Evolutionary conservation across 2,113 vertebrate species (phyloP), one percentile per base, ranked within the genome.

Genomic region (Puma concolor): DNA sequence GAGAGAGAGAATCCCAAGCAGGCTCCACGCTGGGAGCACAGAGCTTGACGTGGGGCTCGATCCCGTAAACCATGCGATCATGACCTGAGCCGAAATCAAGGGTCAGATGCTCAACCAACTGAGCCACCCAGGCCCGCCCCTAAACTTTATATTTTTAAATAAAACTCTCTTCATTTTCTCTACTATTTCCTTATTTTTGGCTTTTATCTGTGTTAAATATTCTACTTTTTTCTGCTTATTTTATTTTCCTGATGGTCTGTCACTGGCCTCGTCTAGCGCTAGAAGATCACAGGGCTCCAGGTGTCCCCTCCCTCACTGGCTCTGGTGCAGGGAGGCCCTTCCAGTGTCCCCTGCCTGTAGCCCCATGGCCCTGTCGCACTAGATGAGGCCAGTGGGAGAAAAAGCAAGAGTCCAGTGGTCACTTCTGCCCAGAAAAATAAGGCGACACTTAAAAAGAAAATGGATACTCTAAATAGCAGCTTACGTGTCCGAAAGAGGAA

Each of bases 361-460:
- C 57, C 15, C 57, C 14, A 1, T 1, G 7, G 25, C 27, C 71
- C 41, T 71, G 4, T 41, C 17, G 0, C 41, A 13, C 2, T 6
- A 3, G 12, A 5, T 3, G 17, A 60, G 63, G 2, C 36, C 72
- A 38, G 21, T 41, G n/a, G 7, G 4, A 1, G 0, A 48, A 14
- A 74, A 74, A 69, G 27, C n/a, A 6, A 36, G 64, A 64, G 41
- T 29, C 6, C 5, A 1, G 0, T 13, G n/a, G 60, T 21, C 16
- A 23, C 29, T 48, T 38, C 50, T 67, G 66, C 7, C 27, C 48
- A 44, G 52, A 63, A 57, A 85, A 88, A n/a, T 52, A 36, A 1
- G 31, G 48, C 60, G 60, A 69, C 36, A 6, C 52, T 60, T 63
- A 31, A 67, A 63, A 5, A 52, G 7, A 52, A 82, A 90, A 27